These are phyloP conservation scores for Spilarctia lutea DNA, from an alignment of 2,888 invertebrate species.

Conservation along the genomic window DNA sequence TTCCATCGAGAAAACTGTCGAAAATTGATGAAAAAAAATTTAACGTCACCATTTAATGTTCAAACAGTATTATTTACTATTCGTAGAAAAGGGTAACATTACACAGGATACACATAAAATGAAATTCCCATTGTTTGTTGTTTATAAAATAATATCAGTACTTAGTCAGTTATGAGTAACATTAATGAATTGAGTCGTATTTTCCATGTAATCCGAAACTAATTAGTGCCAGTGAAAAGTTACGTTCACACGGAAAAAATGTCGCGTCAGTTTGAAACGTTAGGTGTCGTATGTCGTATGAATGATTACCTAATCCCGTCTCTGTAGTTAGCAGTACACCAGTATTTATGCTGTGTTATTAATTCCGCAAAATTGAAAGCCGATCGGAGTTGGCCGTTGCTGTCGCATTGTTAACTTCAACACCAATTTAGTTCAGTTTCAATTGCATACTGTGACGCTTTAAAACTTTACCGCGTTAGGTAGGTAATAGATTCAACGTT, in stretches of 20 bases:
- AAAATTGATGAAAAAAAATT: not conserved
- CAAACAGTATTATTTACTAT: not conserved
- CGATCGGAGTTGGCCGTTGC: slow-evolving; percentile 60
- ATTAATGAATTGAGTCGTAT: slow-evolving; percentile 23
- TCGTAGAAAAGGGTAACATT: not conserved
- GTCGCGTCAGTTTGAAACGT: slow-evolving; percentile 35
- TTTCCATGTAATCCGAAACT: slow-evolving; percentile 29
- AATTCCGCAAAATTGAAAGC: slow-evolving; percentile 77
- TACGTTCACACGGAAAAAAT: slow-evolving; percentile 35
- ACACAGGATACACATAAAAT: not conserved
- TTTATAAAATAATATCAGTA: slow-evolving; percentile 3
- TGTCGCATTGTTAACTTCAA: slow-evolving; percentile 52
- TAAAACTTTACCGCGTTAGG: slow-evolving; percentile 51
- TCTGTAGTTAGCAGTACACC: slow-evolving; percentile 41
- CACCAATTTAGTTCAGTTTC: slow-evolving; percentile 55
- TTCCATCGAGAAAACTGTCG: too few relatives aligned
- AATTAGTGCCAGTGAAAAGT: slow-evolving; percentile 37
- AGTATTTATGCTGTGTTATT: slow-evolving; percentile 72
- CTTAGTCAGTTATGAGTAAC: slow-evolving; percentile 18
- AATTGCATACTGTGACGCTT: slow-evolving; percentile 57
- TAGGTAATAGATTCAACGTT: slow-evolving; percentile 36
- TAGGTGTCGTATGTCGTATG: slow-evolving; percentile 48
- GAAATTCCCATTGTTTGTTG: not conserved
- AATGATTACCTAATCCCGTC: slow-evolving; percentile 52
- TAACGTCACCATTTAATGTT: not conserved